These are phyloP conservation scores for Tauraco erythrolophus DNA, from an alignment of 2,113 vertebrate species.

Conservation along the genomic window DNA sequence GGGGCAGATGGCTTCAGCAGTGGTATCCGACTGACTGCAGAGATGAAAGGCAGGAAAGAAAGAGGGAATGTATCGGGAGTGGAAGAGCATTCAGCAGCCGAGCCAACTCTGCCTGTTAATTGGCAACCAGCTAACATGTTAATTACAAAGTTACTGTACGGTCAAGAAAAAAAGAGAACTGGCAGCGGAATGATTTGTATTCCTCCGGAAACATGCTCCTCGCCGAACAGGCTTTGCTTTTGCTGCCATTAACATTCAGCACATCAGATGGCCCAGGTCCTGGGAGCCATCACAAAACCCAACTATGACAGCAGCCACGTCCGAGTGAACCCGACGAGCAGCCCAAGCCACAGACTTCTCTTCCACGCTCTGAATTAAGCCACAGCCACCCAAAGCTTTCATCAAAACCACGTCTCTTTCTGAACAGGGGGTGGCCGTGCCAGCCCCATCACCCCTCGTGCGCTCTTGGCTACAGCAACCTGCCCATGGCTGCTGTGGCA, in stretches of 20 bases:
- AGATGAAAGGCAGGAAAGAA: conserved; percentile 10
- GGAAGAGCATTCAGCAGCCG: not conserved
- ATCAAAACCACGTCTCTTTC: not conserved
- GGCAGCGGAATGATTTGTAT: not conserved
- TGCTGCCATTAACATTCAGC: not conserved
- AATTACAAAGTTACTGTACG: not conserved
- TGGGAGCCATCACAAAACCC: not conserved
- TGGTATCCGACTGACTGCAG: not conserved
- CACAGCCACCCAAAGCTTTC: not conserved
- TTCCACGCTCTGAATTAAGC: not conserved
- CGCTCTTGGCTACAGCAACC: not conserved
- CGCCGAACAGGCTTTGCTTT: not conserved
- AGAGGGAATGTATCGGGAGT: not conserved
- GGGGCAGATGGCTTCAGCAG: conserved; percentile 5
- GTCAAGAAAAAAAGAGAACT: not conserved
- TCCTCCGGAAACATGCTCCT: not conserved
- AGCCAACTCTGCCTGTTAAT: conserved; percentile 17
- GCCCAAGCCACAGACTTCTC: not conserved
- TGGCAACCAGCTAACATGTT: conserved; percentile 16
- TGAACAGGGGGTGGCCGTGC: fast-evolving
- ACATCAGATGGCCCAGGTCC: not conserved
- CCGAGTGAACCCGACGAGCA: not conserved
- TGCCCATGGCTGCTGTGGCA: not conserved
- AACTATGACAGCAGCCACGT: not conserved
- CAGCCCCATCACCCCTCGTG: not conserved